These are phyloP conservation scores for Nephrocerus scutellatus DNA, from an alignment of 2,888 invertebrate species.

Conservation along the genomic window DNA sequence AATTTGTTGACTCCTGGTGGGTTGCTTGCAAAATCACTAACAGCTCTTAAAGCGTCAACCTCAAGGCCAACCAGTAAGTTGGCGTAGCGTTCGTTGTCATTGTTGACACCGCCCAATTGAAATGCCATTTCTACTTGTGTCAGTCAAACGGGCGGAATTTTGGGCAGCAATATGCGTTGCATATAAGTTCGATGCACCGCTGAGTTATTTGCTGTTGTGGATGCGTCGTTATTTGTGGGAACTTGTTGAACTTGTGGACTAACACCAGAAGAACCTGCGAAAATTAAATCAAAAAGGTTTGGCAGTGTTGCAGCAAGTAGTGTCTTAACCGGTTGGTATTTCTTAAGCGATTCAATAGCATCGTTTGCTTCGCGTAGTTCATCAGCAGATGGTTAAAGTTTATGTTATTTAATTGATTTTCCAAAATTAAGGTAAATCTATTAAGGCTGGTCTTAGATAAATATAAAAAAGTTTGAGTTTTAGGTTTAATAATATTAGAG, in stretches of 20 bases:
- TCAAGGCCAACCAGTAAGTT: slow-evolving; percentile 9
- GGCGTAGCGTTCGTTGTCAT: slow-evolving; percentile 7
- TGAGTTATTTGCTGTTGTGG: not conserved
- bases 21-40: slow-evolving; percentile 4
- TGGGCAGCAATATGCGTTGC: slow-evolving; percentile 1
- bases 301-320: not conserved
- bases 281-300: no score
- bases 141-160: slow-evolving; percentile 3
- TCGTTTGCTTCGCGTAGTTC: slow-evolving; percentile 3
- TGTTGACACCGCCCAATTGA: slow-evolving; percentile 3
- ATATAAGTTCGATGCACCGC: not conserved
- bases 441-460: no score
- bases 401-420: no score
- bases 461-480: no score
- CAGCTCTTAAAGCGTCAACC: slow-evolving; percentile 8
- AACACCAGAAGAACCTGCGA: not conserved
- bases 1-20: slow-evolving; percentile 5
- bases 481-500: no score
- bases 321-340: not conserved
- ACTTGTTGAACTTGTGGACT: not conserved
- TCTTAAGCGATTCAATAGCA: not conserved
- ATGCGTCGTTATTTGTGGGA: not conserved
- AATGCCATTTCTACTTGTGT: no score
- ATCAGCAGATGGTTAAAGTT: no score
- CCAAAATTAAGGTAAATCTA: no score